These are phyloP conservation scores for Drosophila sturtevanti DNA, from an alignment of 1,140 invertebrate species.

Conservation along the genomic window DNA sequence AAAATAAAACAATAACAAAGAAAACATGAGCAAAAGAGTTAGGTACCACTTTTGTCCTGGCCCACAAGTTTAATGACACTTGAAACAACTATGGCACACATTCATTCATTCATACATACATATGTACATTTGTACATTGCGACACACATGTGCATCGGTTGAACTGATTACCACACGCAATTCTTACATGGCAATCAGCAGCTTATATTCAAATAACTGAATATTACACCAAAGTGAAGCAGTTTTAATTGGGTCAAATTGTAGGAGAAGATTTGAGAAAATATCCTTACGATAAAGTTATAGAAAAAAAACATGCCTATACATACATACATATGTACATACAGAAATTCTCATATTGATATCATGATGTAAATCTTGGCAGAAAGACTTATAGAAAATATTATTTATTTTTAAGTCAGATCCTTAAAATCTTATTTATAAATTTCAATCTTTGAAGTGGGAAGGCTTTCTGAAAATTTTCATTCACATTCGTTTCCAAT, in stretches of 20 bases:
- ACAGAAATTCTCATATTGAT: too few relatives aligned
- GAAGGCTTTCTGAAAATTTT: background rate
- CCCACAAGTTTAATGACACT: constrained; percentile 56
- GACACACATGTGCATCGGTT: background rate
- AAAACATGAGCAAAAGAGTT: constrained; percentile 42
- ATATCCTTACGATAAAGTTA: constrained; percentile 15
- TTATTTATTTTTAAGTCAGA: background rate
- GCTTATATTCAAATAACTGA: constrained; percentile 34
- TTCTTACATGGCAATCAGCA: constrained; percentile 38
- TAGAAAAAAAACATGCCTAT: background rate
- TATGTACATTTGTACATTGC: too few relatives aligned
- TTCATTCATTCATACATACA: constrained; percentile 24
- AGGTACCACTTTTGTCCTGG: constrained; percentile 18
- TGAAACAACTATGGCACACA: constrained; percentile 27
- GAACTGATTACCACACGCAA: constrained; percentile 31
- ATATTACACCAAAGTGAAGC: background rate
- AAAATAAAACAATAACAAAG: constrained; percentile 54
- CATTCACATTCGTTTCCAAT: too few relatives aligned
- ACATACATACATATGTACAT: too few relatives aligned
- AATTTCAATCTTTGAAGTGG: background rate
- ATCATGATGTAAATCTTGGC: too few relatives aligned
- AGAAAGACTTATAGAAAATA: too few relatives aligned
- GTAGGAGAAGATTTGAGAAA: background rate
- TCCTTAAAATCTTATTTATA: background rate
- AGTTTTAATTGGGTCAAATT: background rate